phyloP scores from a whole-genome alignment of 2,888 invertebrate genomes.

The Phasia obesa region DNA sequence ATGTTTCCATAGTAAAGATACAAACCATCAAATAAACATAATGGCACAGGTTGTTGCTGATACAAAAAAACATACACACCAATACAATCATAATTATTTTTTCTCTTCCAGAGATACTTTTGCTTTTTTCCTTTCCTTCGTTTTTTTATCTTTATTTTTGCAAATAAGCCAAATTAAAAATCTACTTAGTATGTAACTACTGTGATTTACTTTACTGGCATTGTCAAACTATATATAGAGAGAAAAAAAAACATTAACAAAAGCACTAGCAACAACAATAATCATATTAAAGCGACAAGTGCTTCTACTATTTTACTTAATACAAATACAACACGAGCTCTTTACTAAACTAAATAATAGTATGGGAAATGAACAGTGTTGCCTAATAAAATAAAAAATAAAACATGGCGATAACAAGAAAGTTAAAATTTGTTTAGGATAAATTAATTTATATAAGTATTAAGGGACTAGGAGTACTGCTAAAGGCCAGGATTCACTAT shows the following conservation, averaged over 20 bases:
- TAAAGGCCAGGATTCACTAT: too few species aligned
- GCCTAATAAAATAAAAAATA: constrained; percentile 2
- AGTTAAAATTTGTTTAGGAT: too few species aligned
- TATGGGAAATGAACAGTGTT: constrained; percentile 46
- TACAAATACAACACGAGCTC: constrained; percentile 41
- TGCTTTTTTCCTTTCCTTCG: constrained; percentile 29
- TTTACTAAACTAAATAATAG: constrained; percentile 45
- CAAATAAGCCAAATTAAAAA: constrained; percentile 40
- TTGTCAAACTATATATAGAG: constrained; percentile 53
- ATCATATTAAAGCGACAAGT: constrained; percentile 68
- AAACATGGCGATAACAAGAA: too few species aligned
- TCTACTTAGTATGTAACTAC: constrained; percentile 55
- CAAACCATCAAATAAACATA: constrained; percentile 23
- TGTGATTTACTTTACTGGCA: constrained; percentile 65
- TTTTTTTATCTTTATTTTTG: constrained; percentile 35
- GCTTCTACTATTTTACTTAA: constrained; percentile 64
- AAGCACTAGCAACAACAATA: constrained; percentile 53
- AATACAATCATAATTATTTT: constrained; percentile 13
- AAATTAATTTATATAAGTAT: too few species aligned
- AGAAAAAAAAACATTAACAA: constrained; percentile 33
- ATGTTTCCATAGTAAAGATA: constrained; percentile 27
- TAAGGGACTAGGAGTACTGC: too few species aligned
- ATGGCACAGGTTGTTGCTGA: constrained; percentile 39
- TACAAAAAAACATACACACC: constrained; percentile 3
- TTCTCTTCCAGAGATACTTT: constrained; percentile 42